Base-by-base conservation (phyloP, 2,797 vertebrate species). In the Phrynocephalus forsythii region DNA sequence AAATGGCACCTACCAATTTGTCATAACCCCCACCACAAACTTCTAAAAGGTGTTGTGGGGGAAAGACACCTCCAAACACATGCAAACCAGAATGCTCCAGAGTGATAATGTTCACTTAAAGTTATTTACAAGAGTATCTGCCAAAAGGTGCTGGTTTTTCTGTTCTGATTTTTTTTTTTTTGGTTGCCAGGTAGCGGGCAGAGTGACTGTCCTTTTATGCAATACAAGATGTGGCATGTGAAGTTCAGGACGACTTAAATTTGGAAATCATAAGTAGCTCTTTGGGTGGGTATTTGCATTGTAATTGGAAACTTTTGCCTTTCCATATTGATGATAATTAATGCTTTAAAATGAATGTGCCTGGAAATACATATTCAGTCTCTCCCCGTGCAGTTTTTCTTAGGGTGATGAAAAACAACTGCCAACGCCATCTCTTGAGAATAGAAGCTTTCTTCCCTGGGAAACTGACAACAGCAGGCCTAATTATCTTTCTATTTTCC, bases 361-460 rank as follows among this genome's bases (percentile, higher is more conserved):
- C 89, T 80, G 85, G 79, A 89, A 93, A 89, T 88, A 66, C 73
- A 48, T 5, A 85, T 73, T n/a, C 76, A 82, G 22, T 75, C 8
- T 0, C 20, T 91, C 93, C 60, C 69, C 82, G 67, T 83, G 48
- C 85, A 87, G 79, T 86, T 91, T 91, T 71, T 86, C 48, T 38
- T 86, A 84, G 69, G 44, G 72, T 75, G 79, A 87, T 82, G 73
- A 89, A 90, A 92, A 94, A 91, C 87, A 86, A 87, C 48, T 87
- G 48, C 52, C 33, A 80, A 80, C 79, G 44, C 26, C 3, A 11
- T 2, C 66, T 88, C 89, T 89, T 90, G 90, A 79, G 81, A 86
- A 83, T 86, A 82, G 26, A 63, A 72, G 83, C 84, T 90, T 60
- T 18, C 89, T 92, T 93, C 82, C 82, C 33, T 82, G 84, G 89